A percentile compares a stretch with the other conserved stretches of the same genome.
These are phyloP conservation scores for Clarias pachynema DNA, from an alignment of 2,797 vertebrate genomes.

Conservation along the genomic window DNA sequence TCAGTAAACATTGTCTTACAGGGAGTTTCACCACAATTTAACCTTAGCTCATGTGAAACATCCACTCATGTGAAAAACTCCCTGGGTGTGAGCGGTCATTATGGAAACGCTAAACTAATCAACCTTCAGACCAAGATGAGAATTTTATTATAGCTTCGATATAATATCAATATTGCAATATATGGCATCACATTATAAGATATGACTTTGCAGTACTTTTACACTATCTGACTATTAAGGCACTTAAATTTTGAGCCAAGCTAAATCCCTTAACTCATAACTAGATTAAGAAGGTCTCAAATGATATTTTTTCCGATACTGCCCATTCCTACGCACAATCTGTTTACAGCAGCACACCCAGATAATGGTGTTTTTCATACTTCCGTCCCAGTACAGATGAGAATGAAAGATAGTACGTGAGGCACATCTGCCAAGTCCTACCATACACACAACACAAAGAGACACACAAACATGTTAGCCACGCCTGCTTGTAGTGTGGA, in stretches of 20 bases:
- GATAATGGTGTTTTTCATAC: conserved; percentile 28
- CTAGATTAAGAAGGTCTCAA: neutral
- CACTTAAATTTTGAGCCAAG: too few relatives aligned
- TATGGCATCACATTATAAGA: neutral
- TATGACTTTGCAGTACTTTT: neutral
- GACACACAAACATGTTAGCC: conserved; percentile 24
- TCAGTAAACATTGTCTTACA: neutral
- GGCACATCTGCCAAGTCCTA: neutral
- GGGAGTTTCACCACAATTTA: neutral
- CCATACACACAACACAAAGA: neutral
- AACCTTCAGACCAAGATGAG: conserved; percentile 8
- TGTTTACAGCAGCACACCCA: neutral
- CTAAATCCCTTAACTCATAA: neutral
- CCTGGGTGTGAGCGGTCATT: neutral
- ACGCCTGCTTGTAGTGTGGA: conserved; percentile 39
- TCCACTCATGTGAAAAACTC: too few relatives aligned
- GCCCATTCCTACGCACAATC: neutral
- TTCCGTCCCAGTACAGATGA: conserved; percentile 10
- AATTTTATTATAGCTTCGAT: neutral
- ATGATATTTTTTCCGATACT: neutral
- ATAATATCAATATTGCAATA: neutral
- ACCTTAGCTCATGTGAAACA: neutral
- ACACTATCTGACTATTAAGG: neutral
- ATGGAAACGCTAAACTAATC: neutral
- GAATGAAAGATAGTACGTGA: conserved; percentile 23